Conservation (phyloP, 1,140 invertebrate genomes). For the Schlechtendalia chinensis region DNA sequence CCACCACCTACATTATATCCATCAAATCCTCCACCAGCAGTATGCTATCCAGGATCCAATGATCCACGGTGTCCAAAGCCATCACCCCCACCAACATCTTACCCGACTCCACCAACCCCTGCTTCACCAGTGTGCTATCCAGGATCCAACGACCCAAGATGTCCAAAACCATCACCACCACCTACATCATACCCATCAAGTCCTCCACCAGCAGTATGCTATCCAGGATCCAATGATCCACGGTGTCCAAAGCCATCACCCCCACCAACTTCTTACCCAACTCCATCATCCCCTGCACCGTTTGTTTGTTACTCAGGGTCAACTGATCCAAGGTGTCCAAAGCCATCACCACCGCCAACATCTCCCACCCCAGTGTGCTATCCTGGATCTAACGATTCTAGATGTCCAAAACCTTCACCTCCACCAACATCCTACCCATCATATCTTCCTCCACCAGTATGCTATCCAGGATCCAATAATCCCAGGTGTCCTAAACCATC, state of each 20-base stretch:
- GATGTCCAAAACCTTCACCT: constrained; percentile 50
- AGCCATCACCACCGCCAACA: no score
- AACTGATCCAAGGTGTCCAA: no score
- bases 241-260: background rate
- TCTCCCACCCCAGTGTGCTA: constrained; percentile 50
- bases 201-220: constrained; percentile 38
- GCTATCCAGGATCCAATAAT: no score
- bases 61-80: no score
- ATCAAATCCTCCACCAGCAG: constrained; percentile 54
- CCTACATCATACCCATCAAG: no score
- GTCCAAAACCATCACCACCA: no score
- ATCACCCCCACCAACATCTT: constrained; percentile 16
- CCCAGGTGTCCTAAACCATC: no score
- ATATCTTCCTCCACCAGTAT: constrained; percentile 52
- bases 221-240: no score
- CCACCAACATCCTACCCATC: constrained; percentile 55
- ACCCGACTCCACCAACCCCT: constrained; percentile 51
- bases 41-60: no score
- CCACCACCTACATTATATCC: constrained; percentile 54
- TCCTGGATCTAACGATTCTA: constrained; percentile 53
- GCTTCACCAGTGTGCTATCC: constrained; percentile 42
- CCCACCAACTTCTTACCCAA: background rate
- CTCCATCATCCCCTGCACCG: constrained; percentile 52
- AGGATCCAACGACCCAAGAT: no score
- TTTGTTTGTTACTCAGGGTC: no score